Evolutionary conservation across 2,888 invertebrate species (phyloP), one percentile per base, ranked within the genome.

Genomic region (Spialia ferax): DNA sequence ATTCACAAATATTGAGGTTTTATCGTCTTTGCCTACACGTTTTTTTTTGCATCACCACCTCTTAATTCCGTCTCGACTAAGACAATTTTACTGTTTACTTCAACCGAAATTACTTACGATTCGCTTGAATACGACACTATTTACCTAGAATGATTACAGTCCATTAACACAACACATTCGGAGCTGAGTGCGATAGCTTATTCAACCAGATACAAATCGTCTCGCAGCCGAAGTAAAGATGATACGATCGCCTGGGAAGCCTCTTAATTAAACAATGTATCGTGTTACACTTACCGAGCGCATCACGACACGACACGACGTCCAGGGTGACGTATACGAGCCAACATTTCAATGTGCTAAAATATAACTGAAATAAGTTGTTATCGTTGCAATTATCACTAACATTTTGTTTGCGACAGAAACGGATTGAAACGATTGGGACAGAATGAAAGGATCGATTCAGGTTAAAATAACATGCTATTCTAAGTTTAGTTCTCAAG

Each of bases 201-300:
- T 57, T 45, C 54, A 35, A 22, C 32, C 15, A 67, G 63, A 60
- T 64, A 64, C 55, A 54, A 45, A 54, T 56, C 29, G 55, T 42
- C 60, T 69, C 32, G 42, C 63, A 54, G 63, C 26, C 56, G 45
- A 45, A n/a, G n/a, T n/a, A n/a, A n/a, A 18, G 45, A 45, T 7
- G 73, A 75, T 75, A 64, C 15, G 55, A 73, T 75, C 76, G 69
- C 69, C 69, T 75, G 76, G 52, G 52, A 52, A 52, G 26, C 52
- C 13, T 26, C 23, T 52, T 23, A 26, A 52, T 52, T 52, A 52
- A 26, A 52, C 18, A 55, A 55, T 29, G 55, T 55, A 8, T 29
- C 55, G 52, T 52, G 52, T 52, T 52, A 52, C 52, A 52, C 52
- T 52, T 52, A 52, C 23, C 48, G 48, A 48, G 63, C 45, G 45